These are phyloP conservation scores for Drosophila seclusa DNA, from an alignment of 2,888 invertebrate genomes.

Conservation along the genomic window DNA sequence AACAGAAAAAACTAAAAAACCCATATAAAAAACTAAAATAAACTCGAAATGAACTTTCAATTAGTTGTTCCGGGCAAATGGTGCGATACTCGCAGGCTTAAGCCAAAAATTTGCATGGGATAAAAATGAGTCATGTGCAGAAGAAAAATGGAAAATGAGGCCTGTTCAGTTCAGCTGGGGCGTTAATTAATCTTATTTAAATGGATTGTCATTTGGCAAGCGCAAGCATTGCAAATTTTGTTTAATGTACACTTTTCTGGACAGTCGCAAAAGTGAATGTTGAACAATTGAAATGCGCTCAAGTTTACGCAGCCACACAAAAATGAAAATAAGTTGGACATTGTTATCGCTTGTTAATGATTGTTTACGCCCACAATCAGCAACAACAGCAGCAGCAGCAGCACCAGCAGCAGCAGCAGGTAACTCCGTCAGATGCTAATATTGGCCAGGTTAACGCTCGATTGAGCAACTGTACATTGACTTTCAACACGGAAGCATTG, in stretches of 20 bases:
- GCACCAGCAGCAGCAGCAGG: constrained; percentile 12
- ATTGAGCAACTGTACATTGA: constrained; percentile 71
- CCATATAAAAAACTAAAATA: not conserved
- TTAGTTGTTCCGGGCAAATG: constrained; percentile 30
- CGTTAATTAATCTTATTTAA: constrained; percentile 78
- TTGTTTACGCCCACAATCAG: constrained; percentile 62
- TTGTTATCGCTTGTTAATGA: constrained; percentile 78
- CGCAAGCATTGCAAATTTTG: constrained; percentile 59
- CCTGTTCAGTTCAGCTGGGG: constrained; percentile 52
- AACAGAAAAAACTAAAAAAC: not conserved
- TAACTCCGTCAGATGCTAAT: constrained; percentile 37
- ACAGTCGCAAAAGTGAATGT: constrained; percentile 69
- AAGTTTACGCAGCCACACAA: constrained; percentile 40
- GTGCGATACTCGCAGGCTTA: constrained; percentile 12
- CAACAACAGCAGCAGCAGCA: constrained; percentile 15
- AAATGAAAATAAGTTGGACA: constrained; percentile 33
- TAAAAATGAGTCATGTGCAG: constrained; percentile 41
- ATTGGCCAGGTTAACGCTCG: constrained; percentile 70
- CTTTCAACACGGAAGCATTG: constrained; percentile 75
- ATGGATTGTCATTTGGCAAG: constrained; percentile 70
- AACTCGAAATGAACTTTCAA: constrained; percentile 49
- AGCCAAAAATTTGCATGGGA: constrained; percentile 29
- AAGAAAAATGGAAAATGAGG: constrained; percentile 46
- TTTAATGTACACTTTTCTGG: constrained; percentile 47
- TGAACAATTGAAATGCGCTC: constrained; percentile 68